Base-by-base conservation (phyloP, 2,113 vertebrate species). In the Dicaeum eximium region DNA sequence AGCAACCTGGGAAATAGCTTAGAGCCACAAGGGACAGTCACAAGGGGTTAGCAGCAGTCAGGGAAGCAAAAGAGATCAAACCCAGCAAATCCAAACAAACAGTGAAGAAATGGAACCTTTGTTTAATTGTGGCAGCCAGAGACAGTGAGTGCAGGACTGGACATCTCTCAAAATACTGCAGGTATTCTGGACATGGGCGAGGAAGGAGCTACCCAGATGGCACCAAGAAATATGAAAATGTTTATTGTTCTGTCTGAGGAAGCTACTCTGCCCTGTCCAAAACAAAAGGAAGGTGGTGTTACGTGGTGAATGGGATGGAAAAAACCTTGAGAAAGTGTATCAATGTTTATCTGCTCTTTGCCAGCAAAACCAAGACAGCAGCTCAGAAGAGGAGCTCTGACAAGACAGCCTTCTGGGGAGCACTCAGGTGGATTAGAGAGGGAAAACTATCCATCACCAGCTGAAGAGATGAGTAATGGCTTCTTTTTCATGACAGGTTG, bases 381-480 rank as follows among this genome's bases (percentile, higher is more conserved):
- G 66, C 40, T 93, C 24, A 51, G 72, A 83, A 78, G 27, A 91
- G 21, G 12, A 96, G 70, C 44, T 75, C 48, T 65, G 78, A 74
- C 33, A 15, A 75, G 54, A 61, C 44, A 75, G 30, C 53, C 53
- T 90, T 61, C 48, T 85, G 79, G 35, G 31, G 45, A 93, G 73
- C 48, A 82, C 53, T 75, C 57, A 53, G 50, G 66, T 88, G 0
- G 3, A 65, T 69, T 75, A 69, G 10, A 57, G 3, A 14, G 79
- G 57, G 62, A 37, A 90, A 95, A 53, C 45, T 57, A 87, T 71
- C 78, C 14, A 72, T 82, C 70, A 92, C 15, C 48, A 90, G 74
- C 79, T 92, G 81, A 79, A 69, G 74, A 94, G 81, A 93, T 93
- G 88, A 94, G 25, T 93, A 85, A 93, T 61, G 40, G 58, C 20